A percentile compares a stretch with the other conserved stretches of the same genome.
Conservation (phyloP, 1,140 invertebrate species). For the Drosophila pseudoananassae region DNA sequence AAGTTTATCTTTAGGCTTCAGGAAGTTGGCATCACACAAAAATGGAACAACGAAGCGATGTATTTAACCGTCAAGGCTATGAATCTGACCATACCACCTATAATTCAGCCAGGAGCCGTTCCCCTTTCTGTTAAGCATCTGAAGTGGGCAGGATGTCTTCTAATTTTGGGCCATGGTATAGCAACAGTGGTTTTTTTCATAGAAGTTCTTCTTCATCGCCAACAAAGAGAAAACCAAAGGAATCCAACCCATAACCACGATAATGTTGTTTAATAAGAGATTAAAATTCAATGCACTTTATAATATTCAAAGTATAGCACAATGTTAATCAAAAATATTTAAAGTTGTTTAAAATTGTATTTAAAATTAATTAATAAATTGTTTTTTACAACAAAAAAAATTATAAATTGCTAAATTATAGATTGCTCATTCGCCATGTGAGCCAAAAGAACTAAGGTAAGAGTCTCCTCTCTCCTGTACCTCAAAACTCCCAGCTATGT, state of each 20-base stretch:
- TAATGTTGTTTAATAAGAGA: background rate
- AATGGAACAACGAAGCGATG: background rate
- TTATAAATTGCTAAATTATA: conserved; percentile 21
- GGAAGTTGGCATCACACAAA: background rate
- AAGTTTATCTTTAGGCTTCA: background rate
- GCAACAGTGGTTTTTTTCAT: background rate
- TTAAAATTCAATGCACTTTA: no score
- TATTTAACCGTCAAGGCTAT: background rate
- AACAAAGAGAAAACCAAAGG: background rate
- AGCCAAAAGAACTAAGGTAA: conserved; percentile 36
- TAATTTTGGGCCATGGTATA: background rate
- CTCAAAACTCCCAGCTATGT: conserved; percentile 52
- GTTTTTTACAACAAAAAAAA: background rate
- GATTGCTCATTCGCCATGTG: conserved; percentile 42
- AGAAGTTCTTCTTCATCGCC: background rate
- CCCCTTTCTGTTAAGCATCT: background rate
- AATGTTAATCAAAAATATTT: no score
- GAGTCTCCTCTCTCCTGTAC: conserved; percentile 37
- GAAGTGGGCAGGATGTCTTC: background rate
- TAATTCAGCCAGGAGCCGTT: background rate
- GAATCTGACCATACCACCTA: background rate
- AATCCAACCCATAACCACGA: background rate
- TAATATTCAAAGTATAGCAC: no score
- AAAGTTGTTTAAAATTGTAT: no score
- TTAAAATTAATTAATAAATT: no score